Evolutionary conservation across 2,113 vertebrate species (phyloP), one percentile per base, ranked within the genome.

Genomic region (Sula dactylatra): DNA sequence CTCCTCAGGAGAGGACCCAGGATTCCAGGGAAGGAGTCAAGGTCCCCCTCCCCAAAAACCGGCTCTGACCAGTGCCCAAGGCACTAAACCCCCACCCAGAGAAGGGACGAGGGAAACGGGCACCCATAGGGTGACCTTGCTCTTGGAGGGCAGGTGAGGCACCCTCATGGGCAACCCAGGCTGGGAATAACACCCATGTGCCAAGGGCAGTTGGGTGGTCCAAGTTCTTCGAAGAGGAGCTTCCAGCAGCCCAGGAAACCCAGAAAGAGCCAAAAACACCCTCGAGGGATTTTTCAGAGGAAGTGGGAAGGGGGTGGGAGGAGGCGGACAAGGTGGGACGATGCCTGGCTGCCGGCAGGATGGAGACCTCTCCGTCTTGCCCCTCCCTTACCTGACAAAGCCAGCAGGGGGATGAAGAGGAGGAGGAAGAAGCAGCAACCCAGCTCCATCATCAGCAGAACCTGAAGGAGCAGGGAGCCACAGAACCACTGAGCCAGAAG

Each of bases 301-400:
- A 24, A 45, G 22, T 11, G 21, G 44, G 34, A 27, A 36, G 66
- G 15, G 24, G 18, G 5, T 15, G 2, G 45, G 17, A 22, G 14
- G 9, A 52, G 50, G 16, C 19, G 29, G 31, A 32, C 18, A 32
- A 31, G 36, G 36, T 11, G 29, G 61, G 36, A 7, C 6, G 22
- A 7, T 1, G 10, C 19, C 42, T 20, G 13, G 2, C 16, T 12
- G 17, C 18, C 3, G 2, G 6, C 10, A 4, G 13, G 40, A 31
- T 2, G 40, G 18, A 73, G 38, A 26, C 5, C 7, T 22, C 21
- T 21, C 66, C 29, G 16, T n/a, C 65, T 34, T 9, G 3, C 9
- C 22, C 40, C 27, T 11, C 3, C 10, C 86, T 71, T 34, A 88
- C 86, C 86, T 25, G 66, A 10, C 27, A 55, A 16, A 64, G 40